Evolutionary conservation across 2,113 vertebrate species (phyloP), one percentile per base, ranked within the genome.

Genomic region (Rallus limicola): DNA sequence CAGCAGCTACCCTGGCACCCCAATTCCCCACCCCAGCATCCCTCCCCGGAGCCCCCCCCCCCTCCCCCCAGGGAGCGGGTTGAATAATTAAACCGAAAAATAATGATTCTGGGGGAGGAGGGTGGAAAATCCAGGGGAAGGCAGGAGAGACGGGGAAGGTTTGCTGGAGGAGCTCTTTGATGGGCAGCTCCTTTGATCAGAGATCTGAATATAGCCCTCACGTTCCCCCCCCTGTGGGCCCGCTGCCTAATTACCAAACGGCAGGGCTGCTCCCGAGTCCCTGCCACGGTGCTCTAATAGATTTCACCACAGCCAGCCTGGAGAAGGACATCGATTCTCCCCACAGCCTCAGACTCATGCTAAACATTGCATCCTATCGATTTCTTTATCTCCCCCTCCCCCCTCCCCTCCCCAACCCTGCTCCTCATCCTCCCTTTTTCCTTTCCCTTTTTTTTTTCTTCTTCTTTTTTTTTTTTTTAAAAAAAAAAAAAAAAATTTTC

Each of bases 131-230:
- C 64, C 24, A 62, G 42, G 44, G 74, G 83, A 3, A 77, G 52
- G 81, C 69, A 34, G 84, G 28, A 90, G 82, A 92, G 77, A 24
- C 2, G 5, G 5, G 65, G 86, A 76, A 26, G 94, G 69, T 79
- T 86, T 82, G 80, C 63, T 7, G 74, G 94, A 91, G 79, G 64
- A 96, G 94, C 56, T 77, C 96, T 97, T 97, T 97, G 97, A 97
- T 94, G 96, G 97, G 95, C 96, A 97, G 42, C 90, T 72, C 83
- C 94, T 97, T 97, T 97, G 96, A 97, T 97, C 96, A 91, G 78
- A 86, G 90, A 94, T 94, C 94, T 92, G 95, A 97, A 96, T 94
- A 75, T 53, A 97, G 96, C 94, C 97, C 95, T 93, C 95, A 93
- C 95, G 89, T 91, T 96, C 90, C 90, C 91, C 80, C 78, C 26